These are phyloP conservation scores for Calidris pygmaea DNA, from an alignment of 2,113 vertebrate species.

Conservation along the genomic window DNA sequence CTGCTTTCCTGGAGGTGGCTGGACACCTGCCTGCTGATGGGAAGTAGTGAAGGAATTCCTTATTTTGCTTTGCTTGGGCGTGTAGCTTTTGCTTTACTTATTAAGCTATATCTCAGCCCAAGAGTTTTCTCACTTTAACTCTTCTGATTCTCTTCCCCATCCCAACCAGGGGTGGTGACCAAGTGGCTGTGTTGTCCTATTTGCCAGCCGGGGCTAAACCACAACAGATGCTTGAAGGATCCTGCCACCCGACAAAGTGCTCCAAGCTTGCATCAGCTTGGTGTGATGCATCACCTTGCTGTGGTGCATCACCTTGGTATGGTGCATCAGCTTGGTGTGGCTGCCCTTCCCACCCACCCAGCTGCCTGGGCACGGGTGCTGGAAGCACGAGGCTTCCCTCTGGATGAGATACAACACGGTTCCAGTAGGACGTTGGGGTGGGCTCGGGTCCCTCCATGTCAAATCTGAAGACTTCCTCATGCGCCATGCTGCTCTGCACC, in stretches of 20 bases:
- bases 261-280: background rate
- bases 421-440: background rate
- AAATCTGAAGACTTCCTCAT: background rate
- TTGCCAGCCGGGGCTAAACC: background rate
- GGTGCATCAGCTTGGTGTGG: background rate
- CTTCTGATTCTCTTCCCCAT: background rate
- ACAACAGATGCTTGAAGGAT: background rate
- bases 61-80: background rate
- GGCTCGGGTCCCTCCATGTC: accelerated
- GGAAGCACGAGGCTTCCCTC: background rate
- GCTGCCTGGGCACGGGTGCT: background rate
- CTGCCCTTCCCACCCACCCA: background rate
- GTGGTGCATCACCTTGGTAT: background rate
- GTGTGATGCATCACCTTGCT: background rate
- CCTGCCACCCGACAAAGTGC: background rate
- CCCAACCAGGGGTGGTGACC: background rate
- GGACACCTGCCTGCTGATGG: background rate
- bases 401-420: background rate
- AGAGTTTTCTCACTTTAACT: background rate
- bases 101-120: background rate
- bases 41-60: background rate
- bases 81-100: background rate
- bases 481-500: accelerated
- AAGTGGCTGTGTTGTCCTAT: background rate
- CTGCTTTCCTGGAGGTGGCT: background rate